Evolutionary conservation across 2,797 vertebrate species (phyloP).

Genomic region (Alcedo atthis): DNA sequence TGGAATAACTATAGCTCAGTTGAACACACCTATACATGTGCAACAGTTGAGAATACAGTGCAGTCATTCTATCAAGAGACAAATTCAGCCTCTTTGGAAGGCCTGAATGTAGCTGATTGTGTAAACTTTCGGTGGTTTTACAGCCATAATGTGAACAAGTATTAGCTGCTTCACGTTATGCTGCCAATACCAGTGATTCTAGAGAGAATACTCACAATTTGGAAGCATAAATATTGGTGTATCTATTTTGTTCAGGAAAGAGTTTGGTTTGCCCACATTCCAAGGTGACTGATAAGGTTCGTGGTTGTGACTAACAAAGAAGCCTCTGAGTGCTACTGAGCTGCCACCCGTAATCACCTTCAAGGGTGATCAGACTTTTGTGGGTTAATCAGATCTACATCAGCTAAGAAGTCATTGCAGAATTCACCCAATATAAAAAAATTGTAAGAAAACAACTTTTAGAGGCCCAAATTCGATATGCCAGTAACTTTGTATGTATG

Average conservation of each 20-base stretch:
- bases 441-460: not conserved
- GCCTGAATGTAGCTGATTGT: no score
- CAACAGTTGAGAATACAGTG: rapidly evolving
- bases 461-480: not conserved
- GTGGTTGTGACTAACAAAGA: not conserved
- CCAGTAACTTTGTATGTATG: not conserved
- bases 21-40: rapidly evolving
- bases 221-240: not conserved
- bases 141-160: not conserved
- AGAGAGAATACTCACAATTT: not conserved
- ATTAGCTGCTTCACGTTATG: not conserved
- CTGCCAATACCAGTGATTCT: not conserved
- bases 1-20: not conserved
- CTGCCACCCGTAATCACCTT: not conserved
- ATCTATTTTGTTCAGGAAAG: not conserved
- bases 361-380: not conserved
- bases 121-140: not conserved
- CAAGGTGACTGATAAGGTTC: not conserved
- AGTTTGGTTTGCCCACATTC: not conserved
- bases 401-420: not conserved
- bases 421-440: not conserved
- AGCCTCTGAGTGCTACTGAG: not conserved
- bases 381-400: not conserved
- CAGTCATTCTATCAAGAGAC: not conserved
- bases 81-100: not conserved